phyloP scores from a whole-genome alignment of 2,113 vertebrate genomes.

The Condylura cristata region DNA sequence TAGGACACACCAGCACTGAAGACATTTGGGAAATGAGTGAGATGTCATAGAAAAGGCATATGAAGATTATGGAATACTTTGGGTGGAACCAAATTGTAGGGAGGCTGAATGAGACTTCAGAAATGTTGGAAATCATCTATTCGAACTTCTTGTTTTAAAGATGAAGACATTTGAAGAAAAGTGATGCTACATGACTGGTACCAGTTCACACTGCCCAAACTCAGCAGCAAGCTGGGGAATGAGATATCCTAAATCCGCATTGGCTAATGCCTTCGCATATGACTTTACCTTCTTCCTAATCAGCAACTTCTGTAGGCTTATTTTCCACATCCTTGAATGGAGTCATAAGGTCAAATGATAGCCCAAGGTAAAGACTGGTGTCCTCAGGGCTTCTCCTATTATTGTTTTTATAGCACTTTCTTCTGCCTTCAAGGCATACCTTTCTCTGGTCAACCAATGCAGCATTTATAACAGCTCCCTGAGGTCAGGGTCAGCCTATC shows the following conservation, averaged over 20 bases:
- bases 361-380: neutral
- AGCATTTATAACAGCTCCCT: neutral
- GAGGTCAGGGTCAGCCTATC: neutral
- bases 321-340: conserved; percentile 4
- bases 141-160: neutral
- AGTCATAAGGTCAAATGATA: neutral
- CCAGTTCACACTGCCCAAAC: neutral
- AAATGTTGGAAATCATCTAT: neutral
- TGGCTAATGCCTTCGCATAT: neutral
- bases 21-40: neutral
- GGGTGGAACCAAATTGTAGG: neutral
- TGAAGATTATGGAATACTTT: neutral
- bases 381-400: neutral
- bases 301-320: neutral
- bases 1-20: neutral
- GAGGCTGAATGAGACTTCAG: neutral
- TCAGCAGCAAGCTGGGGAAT: neutral
- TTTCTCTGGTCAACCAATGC: neutral
- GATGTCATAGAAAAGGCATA: neutral
- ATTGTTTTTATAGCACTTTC: neutral
- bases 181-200: neutral
- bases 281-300: neutral
- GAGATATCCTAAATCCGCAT: accelerated
- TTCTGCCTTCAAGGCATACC: neutral
- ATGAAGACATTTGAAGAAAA: neutral